Evolutionary conservation across 2,797 vertebrate species (phyloP).

Genomic region (Thalassophryne amazonica): DNA sequence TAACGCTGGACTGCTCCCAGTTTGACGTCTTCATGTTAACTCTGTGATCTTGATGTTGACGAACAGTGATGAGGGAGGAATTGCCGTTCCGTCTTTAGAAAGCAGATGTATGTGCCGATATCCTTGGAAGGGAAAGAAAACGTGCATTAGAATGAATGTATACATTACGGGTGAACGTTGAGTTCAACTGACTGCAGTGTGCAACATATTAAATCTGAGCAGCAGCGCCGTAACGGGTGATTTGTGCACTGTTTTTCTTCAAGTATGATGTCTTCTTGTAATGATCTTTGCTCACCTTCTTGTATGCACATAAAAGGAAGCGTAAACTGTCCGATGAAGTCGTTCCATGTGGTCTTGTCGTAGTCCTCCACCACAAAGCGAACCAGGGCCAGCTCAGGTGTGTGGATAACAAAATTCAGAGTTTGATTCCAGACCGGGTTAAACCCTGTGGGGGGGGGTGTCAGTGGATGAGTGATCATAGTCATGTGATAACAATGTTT

Average conservation of each 20-base stretch:
- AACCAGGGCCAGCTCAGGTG: slow-evolving; percentile 86
- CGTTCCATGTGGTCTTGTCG: slow-evolving; percentile 82
- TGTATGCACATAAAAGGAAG: slow-evolving; percentile 83
- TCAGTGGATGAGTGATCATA: background rate
- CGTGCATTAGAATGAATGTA: background rate
- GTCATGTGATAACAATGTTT: background rate
- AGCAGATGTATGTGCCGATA: slow-evolving; percentile 88
- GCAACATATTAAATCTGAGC: background rate
- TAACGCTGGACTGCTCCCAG: background rate
- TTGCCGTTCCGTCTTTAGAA: slow-evolving; percentile 87
- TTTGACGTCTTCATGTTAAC: slow-evolving; percentile 24
- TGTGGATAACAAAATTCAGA: slow-evolving; percentile 81
- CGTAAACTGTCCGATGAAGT: slow-evolving; percentile 89
- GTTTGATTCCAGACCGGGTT: slow-evolving; percentile 91
- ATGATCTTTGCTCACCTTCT: slow-evolving; percentile 70
- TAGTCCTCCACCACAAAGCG: slow-evolving; percentile 89
- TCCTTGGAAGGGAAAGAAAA: slow-evolving; percentile 60
- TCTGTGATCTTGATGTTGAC: slow-evolving; percentile 82
- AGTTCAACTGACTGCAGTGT: background rate
- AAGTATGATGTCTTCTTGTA: background rate
- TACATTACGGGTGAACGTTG: background rate
- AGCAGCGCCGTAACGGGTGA: background rate
- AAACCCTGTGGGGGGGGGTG: slow-evolving; percentile 81
- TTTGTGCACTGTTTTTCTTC: background rate
- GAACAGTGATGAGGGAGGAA: slow-evolving; percentile 88